Evolutionary conservation across 1,140 invertebrate genomes (phyloP), one percentile per base, ranked within the genome.

Genomic region (Diabrotica virgifera): DNA sequence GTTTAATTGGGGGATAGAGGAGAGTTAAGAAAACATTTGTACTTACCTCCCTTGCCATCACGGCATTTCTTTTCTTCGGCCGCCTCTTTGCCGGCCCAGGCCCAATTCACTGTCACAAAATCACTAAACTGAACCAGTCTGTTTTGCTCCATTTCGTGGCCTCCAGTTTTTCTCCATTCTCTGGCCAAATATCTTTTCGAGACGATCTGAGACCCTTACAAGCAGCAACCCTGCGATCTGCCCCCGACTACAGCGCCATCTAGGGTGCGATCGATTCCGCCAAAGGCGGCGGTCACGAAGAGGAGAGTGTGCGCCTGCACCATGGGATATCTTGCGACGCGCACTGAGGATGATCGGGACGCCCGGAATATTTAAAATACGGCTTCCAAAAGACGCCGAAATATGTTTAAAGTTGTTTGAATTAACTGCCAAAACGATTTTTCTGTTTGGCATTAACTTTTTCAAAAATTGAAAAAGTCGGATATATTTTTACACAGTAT

Each of bases 11-110:
- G 6, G 5, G 2, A 36, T 40, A 58, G 9, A 12, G 10, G 2
- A 14, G 1, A 13, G 52, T 24, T 24, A 24, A 57, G 36, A 36
- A 57, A 13, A 11, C 6, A 13, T 2, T 62, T 73, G 70, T 74
- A 72, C 63, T 69, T 80, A 84, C 83, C 82, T 84, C 83, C 84
- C 83, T 84, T 82, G 83, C 83, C 83, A 84, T 84, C 82, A 84
- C 82, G 82, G 82, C 83, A 84, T 80, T 79, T 81, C 78, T 81
- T 81, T 70, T 72, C 64, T 62, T 70, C 79, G 72, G 72, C 71
- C 66, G 69, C 60, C 71, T 67, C 66, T 67, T 72, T 67, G 70
- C 68, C 71, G 71, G 66, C 67, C 65, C 71, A 64, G 66, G 35
- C 72, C 62, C 65, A 64, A 61, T 70, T 74, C 70, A 59, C 69